Evolutionary conservation across 2,113 vertebrate genomes (phyloP).

Genomic region (Mustelus asterias): DNA sequence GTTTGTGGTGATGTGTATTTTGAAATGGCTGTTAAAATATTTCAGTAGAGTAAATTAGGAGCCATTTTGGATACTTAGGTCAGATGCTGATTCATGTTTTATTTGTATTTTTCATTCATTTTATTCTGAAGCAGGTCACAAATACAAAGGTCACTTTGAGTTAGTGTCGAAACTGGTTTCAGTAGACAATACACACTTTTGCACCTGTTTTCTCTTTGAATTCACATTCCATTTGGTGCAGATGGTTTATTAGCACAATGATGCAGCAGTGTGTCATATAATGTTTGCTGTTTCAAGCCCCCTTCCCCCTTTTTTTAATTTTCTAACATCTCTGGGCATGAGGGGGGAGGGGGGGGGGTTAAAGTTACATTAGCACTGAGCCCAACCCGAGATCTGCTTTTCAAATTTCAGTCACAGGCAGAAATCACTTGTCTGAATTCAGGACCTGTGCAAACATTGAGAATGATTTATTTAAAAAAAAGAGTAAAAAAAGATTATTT

Average conservation of each 20-base stretch:
- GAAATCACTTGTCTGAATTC: neutral
- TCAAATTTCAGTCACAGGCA: neutral
- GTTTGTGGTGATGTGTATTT: neutral
- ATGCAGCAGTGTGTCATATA: neutral
- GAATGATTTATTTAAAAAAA: neutral
- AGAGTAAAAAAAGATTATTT: neutral
- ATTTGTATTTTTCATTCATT: neutral
- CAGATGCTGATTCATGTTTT: neutral
- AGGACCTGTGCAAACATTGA: neutral
- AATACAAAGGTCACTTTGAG: too few species aligned
- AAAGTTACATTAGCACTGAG: neutral
- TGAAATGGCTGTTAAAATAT: slow-evolving; percentile 15
- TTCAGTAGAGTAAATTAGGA: neutral
- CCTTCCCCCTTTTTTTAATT: neutral
- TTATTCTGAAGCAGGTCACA: neutral
- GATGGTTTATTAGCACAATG: neutral
- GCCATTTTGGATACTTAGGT: slow-evolving; percentile 12
- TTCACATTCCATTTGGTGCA: slow-evolving; percentile 23
- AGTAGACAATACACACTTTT: neutral
- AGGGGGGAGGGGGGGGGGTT: too few species aligned
- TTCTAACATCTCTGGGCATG: neutral
- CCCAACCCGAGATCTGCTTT: neutral
- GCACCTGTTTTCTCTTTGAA: neutral
- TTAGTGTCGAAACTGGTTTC: neutral
- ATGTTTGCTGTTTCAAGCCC: slow-evolving; percentile 1